Base-by-base conservation (phyloP, 1,140 invertebrate species). In the Cherax quadricarinatus region DNA sequence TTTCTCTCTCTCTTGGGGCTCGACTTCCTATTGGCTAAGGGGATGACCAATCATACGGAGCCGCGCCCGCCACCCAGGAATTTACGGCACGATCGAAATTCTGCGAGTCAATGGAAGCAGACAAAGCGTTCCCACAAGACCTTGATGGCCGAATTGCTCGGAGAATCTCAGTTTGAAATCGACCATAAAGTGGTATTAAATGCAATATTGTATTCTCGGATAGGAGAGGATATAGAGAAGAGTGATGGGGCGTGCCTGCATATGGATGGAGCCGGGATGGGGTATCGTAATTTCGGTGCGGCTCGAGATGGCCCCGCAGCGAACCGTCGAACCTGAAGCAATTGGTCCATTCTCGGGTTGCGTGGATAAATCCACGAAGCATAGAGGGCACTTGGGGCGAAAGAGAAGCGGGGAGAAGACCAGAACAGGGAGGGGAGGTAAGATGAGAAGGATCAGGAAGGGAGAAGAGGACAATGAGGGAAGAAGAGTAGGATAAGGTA, bases 91-190 rank as follows among this genome's bases (percentile, higher is more conserved):
- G 66, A 70, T 70, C 66, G 66, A 70, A 70, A 70, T 70, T 70
- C 66, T 70, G 16, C 66, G 66, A 70, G 66, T 70, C 16, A 21
- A 70, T 70, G 66, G 66, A 70, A 70, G 66, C 66, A 70, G 66
- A 70, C 66, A 70, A 70, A 70, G 66, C 66, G 5, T 70, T 70
- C 66, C 66, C 66, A 70, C 66, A 70, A 70, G 66, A 70, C 66
- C 66, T 21, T 70, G 21, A 70, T 70, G 66, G 66, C 21, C 66
- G 66, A 70, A 70, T 70, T 70, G 66, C 21, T 18, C 18, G 66
- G 66, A n/a, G 66, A 70, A 70, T 70, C 66, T 70, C 66, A n/a
- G 66, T 70, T 70, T 70, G 66, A 70, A 70, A n/a, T 70, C 66
- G 66, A 70, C 66, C 66, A 70, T 70, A n/a, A 70, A 70, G 66